These are phyloP conservation scores for Aldabrachelys gigantea DNA, from an alignment of 2,113 vertebrate genomes.

Conservation along the genomic window DNA sequence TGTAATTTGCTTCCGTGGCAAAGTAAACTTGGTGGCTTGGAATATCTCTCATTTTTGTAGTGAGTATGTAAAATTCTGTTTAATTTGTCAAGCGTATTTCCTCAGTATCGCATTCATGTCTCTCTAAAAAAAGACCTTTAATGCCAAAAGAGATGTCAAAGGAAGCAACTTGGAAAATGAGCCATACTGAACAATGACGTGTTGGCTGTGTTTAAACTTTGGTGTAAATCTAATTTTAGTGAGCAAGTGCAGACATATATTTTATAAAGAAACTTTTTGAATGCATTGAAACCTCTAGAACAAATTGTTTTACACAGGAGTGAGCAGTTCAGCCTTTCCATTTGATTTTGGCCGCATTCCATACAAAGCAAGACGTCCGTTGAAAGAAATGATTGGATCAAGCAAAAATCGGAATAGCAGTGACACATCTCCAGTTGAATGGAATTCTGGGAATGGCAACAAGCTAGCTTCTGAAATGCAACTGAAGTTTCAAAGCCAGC, in stretches of 20 bases:
- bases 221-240: not conserved
- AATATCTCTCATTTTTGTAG: not conserved
- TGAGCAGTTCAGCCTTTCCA: constrained; percentile 83
- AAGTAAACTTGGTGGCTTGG: not conserved
- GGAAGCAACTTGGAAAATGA: not conserved
- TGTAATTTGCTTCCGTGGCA: not conserved
- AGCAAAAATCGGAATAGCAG: constrained; percentile 78
- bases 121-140: not conserved
- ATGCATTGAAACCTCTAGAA: constrained; percentile 34
- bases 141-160: not conserved
- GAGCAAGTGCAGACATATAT: not conserved
- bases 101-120: not conserved
- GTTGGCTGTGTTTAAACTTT: not conserved
- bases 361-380: constrained; percentile 81
- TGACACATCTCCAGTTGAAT: constrained; percentile 79
- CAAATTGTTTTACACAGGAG: constrained; percentile 66
- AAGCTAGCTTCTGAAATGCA: constrained; percentile 79
- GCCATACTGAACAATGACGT: not conserved
- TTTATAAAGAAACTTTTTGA: constrained; percentile 32
- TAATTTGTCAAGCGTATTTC: not conserved
- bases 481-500: constrained; percentile 86
- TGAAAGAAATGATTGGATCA: constrained; percentile 82
- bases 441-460: constrained; percentile 61
- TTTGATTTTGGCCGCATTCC: constrained; percentile 89
- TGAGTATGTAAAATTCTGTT: not conserved